Base-by-base conservation (phyloP, 2,888 invertebrate genomes). In the Pachycephus smyrnensis region DNA sequence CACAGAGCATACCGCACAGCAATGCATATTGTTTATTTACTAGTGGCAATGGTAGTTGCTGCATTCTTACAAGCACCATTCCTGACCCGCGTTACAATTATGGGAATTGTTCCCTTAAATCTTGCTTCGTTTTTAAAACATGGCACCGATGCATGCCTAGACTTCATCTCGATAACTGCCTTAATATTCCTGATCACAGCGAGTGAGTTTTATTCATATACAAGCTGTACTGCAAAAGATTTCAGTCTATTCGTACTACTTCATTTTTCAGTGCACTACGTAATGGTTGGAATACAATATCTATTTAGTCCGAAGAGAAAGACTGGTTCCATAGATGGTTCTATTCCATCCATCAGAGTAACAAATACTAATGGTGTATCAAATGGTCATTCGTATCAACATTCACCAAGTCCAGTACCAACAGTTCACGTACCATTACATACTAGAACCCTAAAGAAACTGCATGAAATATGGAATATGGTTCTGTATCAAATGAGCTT, bases 51-150 rank as follows among this genome's bases (percentile, higher is more conserved):
- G 92, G 82, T 92, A 75, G 79, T 90, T n/a, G 89, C 91, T 11
- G 86, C 91, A 11, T 92, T 92, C 79, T 82, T 92, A 30, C 86
- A 90, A 82, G 89, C 90, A 11, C 91, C 92, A 12, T 83, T 88
- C 73, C 81, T 90, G 75, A 91, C 91, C 0, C 86, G 91, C 84
- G 81, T 85, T 12, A 86, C 88, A 3, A 89, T 92, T 69, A 81
- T 92, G 82, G 88, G 86, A 40, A 81, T 92, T 33, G 86, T 90
- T 33, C 91, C 91, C 4, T 75, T 91, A 32, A 92, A 92, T 85
- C 83, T 91, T 11, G 75, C 82, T 31, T 84, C 90, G 0, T 90
- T 87, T 76, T 87, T 90, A 76, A 91, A 91, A 79, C 89, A 91
- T 76, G 91, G 91, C 69, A 82, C 84, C 73, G 87, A 87, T 12